phyloP scores from a whole-genome alignment of 2,797 vertebrate species.

The Sebastes diploproa region DNA sequence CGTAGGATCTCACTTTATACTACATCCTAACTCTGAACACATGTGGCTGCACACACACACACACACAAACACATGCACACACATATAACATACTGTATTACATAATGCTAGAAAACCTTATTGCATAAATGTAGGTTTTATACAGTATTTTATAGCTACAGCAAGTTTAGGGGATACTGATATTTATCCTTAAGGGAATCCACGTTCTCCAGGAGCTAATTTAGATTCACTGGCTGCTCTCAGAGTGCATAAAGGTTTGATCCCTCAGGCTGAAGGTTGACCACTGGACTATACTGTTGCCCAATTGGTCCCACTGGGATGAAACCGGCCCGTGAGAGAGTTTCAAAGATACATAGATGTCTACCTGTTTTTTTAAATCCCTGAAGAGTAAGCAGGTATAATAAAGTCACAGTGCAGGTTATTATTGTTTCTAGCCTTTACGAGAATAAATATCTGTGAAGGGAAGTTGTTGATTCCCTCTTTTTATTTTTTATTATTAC shows the following conservation, averaged over 20 bases:
- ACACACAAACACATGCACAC: not conserved
- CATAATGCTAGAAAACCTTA: not conserved
- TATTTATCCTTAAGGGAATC: not conserved
- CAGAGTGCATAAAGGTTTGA: not conserved
- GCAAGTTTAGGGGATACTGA: not conserved
- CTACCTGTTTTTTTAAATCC: not conserved
- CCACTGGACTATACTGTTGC: slow-evolving; percentile 2
- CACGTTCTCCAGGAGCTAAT: not conserved
- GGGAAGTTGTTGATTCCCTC: not conserved
- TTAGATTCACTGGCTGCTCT: not conserved
- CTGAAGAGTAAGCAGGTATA: not conserved
- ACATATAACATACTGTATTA: not conserved
- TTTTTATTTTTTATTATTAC: not conserved
- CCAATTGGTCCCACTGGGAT: not conserved
- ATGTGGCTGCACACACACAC: slow-evolving; percentile 51
- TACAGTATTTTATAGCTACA: not conserved
- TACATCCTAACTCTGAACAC: slow-evolving; percentile 41
- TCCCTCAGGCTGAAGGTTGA: slow-evolving; percentile 1
- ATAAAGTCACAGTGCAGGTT: not conserved
- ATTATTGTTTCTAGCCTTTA: not conserved
- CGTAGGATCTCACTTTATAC: slow-evolving; percentile 78
- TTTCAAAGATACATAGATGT: not conserved
- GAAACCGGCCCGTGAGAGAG: not conserved
- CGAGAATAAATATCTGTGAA: not conserved
- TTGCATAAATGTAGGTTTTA: not conserved